Evolutionary conservation across 2,113 vertebrate genomes (phyloP), one percentile per base, ranked within the genome.

Genomic region (Camarhynchus parvulus): DNA sequence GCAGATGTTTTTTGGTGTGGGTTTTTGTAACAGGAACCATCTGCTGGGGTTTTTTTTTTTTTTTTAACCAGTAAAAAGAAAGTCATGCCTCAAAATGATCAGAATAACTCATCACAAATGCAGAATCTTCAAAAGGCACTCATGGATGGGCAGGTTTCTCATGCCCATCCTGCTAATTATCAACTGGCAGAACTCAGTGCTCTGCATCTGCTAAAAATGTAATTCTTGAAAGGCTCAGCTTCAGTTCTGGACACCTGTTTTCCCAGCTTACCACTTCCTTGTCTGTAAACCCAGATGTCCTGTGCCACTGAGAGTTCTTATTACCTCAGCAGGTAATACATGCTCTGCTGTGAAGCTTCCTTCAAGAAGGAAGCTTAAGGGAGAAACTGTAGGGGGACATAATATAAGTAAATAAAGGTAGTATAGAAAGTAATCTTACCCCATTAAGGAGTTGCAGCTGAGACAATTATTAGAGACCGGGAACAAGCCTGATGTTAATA

Each of bases 91-190:
- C 64, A 84, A 90, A 94, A 81, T 67, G 1, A 86, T 89, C 64
- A 59, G 68, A 94, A 50, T 83, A 86, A 73, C 64, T 93, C 35
- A 91, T 91, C 24, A 86, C 35, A 94, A 95, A 87, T n/a, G 72
- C 74, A 72, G 53, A 66, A 79, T 78, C 83, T 96, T 95, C 94
- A 92, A 94, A 96, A 82, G 74, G 3, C 1, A 0, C 19, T 79
- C 44, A 30, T 1, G 10, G 30, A 11, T 0, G 0, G 85, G 47
- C 66, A 84, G 28, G 13, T 79, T 94, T 90, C 70, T 73, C 59
- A 39, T 49, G 55, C 52, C 69, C 1, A 1, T 87, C 47, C 66
- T 95, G 55, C 63, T 79, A 73, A 92, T 80, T 87, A 86, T 74
- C 72, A 72, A 69, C 7, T 30, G 89, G 22, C 30, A 41, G 63